Conservation (phyloP, 2,888 invertebrate species). For the Mythimna albipuncta region DNA sequence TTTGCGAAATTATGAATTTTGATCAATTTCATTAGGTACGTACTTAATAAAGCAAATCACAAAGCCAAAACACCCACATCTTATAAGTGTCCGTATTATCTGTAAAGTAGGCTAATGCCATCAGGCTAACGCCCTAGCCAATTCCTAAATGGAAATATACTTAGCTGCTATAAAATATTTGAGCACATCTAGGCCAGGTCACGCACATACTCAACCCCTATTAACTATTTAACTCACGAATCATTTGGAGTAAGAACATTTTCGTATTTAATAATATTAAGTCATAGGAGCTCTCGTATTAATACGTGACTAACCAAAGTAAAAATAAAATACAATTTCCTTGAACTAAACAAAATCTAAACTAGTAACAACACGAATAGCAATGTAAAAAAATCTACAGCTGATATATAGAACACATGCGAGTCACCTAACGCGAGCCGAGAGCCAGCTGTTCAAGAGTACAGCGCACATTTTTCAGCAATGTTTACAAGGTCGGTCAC, state of each 20-base stretch:
- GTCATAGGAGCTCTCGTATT: constrained; percentile 5
- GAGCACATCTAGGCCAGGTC: constrained; percentile 68
- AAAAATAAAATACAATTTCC: constrained; percentile 23
- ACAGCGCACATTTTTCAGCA: constrained; percentile 67
- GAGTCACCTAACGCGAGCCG: constrained; percentile 32
- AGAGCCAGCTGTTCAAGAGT: constrained; percentile 55
- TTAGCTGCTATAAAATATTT: constrained; percentile 68
- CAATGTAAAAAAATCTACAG: constrained; percentile 20
- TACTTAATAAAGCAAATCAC: constrained; percentile 39
- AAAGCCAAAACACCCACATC: constrained; percentile 30
- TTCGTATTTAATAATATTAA: constrained; percentile 19
- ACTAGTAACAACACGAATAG: constrained; percentile 22
- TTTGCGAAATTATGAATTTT: constrained; percentile 22
- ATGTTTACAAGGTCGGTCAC: constrained; percentile 84
- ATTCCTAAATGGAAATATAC: constrained; percentile 66
- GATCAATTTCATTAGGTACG: constrained; percentile 10
- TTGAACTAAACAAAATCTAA: constrained; percentile 23
- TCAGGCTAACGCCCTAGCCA: constrained; percentile 57
- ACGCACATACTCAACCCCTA: constrained; percentile 65
- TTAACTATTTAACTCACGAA: constrained; percentile 40
- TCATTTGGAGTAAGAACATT: constrained; percentile 26
- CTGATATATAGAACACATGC: constrained; percentile 41
- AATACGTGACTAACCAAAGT: constrained; percentile 16
- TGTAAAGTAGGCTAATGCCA: constrained; percentile 65
- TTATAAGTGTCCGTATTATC: constrained; percentile 40